These are phyloP conservation scores for Pygocentrus nattereri DNA, from an alignment of 2,797 vertebrate species.

Conservation along the genomic window DNA sequence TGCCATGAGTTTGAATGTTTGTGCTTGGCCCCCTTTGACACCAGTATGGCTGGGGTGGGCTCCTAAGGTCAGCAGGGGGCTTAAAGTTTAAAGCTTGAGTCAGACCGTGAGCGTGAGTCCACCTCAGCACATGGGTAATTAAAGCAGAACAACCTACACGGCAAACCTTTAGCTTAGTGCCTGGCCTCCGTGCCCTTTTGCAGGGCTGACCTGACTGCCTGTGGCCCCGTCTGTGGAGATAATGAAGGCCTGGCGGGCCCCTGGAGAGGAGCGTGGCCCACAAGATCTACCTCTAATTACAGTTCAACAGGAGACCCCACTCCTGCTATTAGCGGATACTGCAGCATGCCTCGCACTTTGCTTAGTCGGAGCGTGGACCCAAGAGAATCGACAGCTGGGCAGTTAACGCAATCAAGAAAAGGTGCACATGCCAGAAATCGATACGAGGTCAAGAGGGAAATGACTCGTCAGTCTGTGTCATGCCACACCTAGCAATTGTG, in stretches of 20 bases:
- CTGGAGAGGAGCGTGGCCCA: conserved; percentile 61
- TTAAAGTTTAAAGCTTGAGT: neutral
- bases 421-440: neutral
- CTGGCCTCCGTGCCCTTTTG: conserved; percentile 27
- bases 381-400: neutral
- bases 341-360: neutral
- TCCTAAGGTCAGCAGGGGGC: neutral
- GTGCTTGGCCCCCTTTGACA: neutral
- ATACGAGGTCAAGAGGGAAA: neutral
- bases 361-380: neutral
- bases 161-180: conserved; percentile 27
- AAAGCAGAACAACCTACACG: conserved; percentile 11
- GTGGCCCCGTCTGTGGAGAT: conserved; percentile 56
- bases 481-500: neutral
- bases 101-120: neutral
- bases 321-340: conserved; percentile 31
- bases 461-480: neutral
- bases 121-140: conserved; percentile 17
- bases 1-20: neutral
- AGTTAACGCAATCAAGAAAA: neutral
- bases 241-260: conserved; percentile 61
- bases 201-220: conserved; percentile 49
- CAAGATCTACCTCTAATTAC: conserved; percentile 47
- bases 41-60: too few species aligned
- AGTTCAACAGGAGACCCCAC: conserved; percentile 62